Evolutionary conservation across 1,140 invertebrate genomes (phyloP).

Genomic region (Drosophila leontia): DNA sequence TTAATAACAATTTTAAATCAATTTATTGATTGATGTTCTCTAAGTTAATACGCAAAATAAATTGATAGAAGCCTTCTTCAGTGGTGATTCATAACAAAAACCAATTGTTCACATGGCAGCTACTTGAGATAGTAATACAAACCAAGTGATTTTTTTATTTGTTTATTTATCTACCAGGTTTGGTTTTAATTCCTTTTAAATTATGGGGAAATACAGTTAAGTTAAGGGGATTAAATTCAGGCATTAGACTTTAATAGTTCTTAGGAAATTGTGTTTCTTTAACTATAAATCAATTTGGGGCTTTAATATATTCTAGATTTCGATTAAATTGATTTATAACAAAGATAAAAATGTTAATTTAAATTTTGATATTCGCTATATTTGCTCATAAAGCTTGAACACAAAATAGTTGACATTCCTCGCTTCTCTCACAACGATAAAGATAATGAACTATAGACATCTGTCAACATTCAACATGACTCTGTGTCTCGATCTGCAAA

Average conservation of each 20-base stretch:
- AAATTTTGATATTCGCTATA: background rate
- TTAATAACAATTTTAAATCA: too few relatives aligned
- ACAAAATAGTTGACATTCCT: conserved; percentile 14
- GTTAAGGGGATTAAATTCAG: background rate
- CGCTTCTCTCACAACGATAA: background rate
- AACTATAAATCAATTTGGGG: background rate
- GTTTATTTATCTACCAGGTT: background rate
- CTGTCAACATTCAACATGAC: conserved; percentile 35
- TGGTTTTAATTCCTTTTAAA: conserved; percentile 6
- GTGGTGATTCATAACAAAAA: conserved; percentile 1
- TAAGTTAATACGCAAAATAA: background rate
- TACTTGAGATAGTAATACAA: conserved; percentile 19
- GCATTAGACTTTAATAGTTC: background rate
- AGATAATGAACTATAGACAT: conserved; percentile 36
- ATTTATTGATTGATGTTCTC: background rate
- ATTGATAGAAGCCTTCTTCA: too few relatives aligned
- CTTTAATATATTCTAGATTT: too few relatives aligned
- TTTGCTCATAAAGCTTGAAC: background rate
- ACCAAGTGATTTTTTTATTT: conserved; percentile 3
- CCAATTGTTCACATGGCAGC: background rate
- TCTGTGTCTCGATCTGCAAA: conserved; percentile 37
- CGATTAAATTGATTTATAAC: background rate
- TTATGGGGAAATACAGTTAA: background rate
- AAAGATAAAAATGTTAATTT: background rate
- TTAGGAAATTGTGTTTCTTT: background rate